Percentiles rank a stretch among this genome's conserved stretches.
Evolutionary conservation across 2,888 invertebrate species (phyloP).

Genomic region (Melipona bicolor): DNA sequence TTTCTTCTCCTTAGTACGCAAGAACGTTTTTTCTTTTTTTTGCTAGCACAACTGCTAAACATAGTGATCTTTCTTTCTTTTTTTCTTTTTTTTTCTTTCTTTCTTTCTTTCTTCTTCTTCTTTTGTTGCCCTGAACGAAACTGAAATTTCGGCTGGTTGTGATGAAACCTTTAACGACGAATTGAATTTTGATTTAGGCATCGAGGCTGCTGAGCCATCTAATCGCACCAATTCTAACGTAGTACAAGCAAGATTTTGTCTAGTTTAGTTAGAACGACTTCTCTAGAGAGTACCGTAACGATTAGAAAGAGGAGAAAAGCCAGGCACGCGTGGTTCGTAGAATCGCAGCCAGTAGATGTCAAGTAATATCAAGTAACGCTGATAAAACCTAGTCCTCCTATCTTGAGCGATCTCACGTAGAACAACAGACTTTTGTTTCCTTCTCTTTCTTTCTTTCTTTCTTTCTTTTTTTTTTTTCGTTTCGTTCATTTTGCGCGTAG

Average conservation of each 20-base stretch:
- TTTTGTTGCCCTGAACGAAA: constrained; percentile 15
- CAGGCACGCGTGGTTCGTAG: constrained; percentile 62
- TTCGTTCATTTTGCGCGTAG: constrained; percentile 54
- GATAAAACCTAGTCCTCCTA: constrained; percentile 34
- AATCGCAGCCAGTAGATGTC: constrained; percentile 62
- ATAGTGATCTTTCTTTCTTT: not conserved
- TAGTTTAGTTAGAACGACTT: constrained; percentile 35
- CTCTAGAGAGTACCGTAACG: constrained; percentile 34
- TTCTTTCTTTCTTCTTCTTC: constrained; percentile 6
- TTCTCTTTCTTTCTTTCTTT: not conserved
- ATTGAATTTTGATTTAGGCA: constrained; percentile 44
- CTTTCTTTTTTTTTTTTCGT: not conserved
- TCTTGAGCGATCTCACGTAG: constrained; percentile 56
- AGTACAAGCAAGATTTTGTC: constrained; percentile 45
- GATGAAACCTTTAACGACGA: constrained; percentile 27
- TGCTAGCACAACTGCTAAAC: constrained; percentile 42
- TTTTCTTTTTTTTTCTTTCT: not conserved
- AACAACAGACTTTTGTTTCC: constrained; percentile 17
- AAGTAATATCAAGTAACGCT: constrained; percentile 54
- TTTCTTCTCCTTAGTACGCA: constrained; percentile 42
- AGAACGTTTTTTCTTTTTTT: constrained; percentile 16
- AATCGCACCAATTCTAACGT: constrained; percentile 63
- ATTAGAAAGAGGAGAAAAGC: constrained; percentile 15
- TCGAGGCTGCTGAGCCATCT: constrained; percentile 42
- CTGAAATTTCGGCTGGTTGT: constrained; percentile 39